Evolutionary conservation across 2,888 invertebrate species (phyloP), one percentile per base, ranked within the genome.

Genomic region (Girardia tigrina): DNA sequence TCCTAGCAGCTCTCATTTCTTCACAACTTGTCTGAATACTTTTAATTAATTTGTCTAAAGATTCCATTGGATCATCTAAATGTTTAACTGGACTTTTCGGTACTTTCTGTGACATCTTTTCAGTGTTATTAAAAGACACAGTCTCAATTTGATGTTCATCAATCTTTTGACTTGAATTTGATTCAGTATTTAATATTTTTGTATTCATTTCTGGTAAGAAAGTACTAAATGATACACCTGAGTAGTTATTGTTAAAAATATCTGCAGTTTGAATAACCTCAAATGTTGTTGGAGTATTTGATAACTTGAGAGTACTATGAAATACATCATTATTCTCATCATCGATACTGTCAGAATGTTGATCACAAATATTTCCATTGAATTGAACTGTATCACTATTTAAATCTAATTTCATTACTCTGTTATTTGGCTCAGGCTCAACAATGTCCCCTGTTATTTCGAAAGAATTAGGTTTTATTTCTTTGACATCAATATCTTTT

Each of bases 1-100:
- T 56, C 23, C 56, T 4, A 2, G 56, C n/a, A 12, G 56, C 56
- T 12, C 56, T 4, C 56, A 56, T 56, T 56, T 56, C 56, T 56
- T 56, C 56, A 56, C 56, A 56, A n/a, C 56, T 56, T 56, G 23
- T n/a, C n/a, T 56, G 56, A 56, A 56, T 56, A 56, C 56, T 56
- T 56, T 56, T 56, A n/a, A 56, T 56, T 16, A 56, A 56, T 16
- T 56, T 56, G 23, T 56, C 56, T 20, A 56, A 23, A 56, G 56
- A 56, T 56, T 56, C 56, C 56, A 56, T 56, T 56, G 56, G 56
- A n/a, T 56, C 56, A 16, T 56, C 56, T n/a, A 20, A 20, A 12
- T 20, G 56, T n/a, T 56, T 56, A 12, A 2, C 23, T 4, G 4
- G n/a, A 2, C 2, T 4, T n/a, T n/a, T 20, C 4, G 4, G 2